Conservation (phyloP, 2,888 invertebrate genomes). For the Spatulosminthurus flaviceps region DNA sequence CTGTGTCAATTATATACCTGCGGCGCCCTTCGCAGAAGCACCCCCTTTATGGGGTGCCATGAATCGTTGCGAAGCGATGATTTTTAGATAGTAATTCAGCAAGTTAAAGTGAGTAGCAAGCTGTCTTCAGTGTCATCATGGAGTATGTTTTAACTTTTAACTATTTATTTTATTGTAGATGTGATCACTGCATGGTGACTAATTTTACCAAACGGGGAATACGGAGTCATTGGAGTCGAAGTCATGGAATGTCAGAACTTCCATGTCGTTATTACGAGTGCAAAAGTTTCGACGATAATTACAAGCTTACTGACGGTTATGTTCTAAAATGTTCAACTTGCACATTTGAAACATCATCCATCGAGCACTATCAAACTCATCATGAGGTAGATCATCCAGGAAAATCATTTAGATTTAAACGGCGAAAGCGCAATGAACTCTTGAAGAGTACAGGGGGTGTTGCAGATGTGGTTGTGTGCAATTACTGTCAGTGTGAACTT, state of each 20-base stretch:
- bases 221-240: conserved; percentile 51
- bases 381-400: conserved; percentile 52
- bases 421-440: conserved; percentile 42
- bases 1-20: too few species aligned
- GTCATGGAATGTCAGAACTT: conserved; percentile 42
- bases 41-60: too few species aligned
- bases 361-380: conserved; percentile 50
- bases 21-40: too few species aligned
- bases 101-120: too few species aligned
- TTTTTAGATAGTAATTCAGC: too few species aligned
- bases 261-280: conserved; percentile 53
- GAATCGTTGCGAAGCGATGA: too few species aligned
- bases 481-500: conserved; percentile 66
- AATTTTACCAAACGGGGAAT: conserved; percentile 61
- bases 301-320: conserved; percentile 44
- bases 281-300: conserved; percentile 45
- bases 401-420: conserved; percentile 47
- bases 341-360: conserved; percentile 47
- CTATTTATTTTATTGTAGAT: too few species aligned
- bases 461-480: conserved; percentile 59
- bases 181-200: conserved; percentile 65
- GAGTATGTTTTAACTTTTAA: too few species aligned
- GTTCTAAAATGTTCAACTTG: conserved; percentile 55
- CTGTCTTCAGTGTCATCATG: too few species aligned
- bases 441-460: neutral